Conservation (phyloP, 2,113 vertebrate species). For the Pterocles gutturalis region DNA sequence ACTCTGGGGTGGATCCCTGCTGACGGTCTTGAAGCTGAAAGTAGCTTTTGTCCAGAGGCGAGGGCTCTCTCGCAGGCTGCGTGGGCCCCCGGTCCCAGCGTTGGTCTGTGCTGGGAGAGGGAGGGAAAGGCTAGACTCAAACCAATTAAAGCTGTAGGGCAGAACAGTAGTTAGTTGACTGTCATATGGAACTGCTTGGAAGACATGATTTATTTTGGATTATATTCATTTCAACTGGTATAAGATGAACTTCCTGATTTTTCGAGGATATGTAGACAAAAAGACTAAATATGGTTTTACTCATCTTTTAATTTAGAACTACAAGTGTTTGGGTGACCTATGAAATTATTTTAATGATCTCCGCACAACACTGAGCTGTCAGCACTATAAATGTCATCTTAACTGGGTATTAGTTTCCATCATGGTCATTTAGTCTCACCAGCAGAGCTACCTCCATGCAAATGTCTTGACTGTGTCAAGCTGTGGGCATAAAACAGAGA, state of each 20-base stretch:
- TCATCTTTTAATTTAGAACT: conserved; percentile 45
- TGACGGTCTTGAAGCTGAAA: background rate
- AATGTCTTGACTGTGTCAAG: background rate
- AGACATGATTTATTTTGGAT: conserved; percentile 48
- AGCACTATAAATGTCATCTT: conserved; percentile 6
- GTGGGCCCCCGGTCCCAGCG: background rate
- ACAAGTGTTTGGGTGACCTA: conserved; percentile 34
- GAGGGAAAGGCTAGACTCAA: background rate
- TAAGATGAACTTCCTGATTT: conserved; percentile 28
- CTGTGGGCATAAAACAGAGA: background rate
- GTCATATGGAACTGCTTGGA: conserved; percentile 50
- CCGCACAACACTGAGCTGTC: conserved; percentile 8
- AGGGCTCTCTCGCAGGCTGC: background rate
- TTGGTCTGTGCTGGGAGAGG: background rate
- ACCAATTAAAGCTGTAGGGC: background rate
- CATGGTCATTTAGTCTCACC: conserved; percentile 6
- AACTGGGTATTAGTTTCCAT: conserved; percentile 20
- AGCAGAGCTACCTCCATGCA: background rate
- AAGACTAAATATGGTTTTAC: conserved; percentile 34
- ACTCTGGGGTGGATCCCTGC: background rate
- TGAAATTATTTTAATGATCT: conserved; percentile 46
- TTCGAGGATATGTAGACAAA: background rate
- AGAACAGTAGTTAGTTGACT: background rate
- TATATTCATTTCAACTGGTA: conserved; percentile 36
- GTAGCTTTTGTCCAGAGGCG: background rate